phyloP scores from a whole-genome alignment of 2,113 vertebrate genomes.

The Corythaixoides concolor region DNA sequence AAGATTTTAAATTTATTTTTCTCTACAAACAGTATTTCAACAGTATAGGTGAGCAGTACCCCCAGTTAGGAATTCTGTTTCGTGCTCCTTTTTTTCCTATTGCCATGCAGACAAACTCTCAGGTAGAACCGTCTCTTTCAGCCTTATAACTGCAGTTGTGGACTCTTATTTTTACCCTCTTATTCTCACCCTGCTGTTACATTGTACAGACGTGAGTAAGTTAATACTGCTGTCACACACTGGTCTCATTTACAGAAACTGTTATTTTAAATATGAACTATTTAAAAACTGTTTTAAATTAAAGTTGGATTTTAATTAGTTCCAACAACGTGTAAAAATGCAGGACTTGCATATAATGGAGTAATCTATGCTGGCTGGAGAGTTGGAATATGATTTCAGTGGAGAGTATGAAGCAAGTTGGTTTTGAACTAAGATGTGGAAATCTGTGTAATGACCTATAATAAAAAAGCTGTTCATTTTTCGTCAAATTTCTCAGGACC shows the following conservation, averaged over 20 bases:
- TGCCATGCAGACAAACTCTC: neutral
- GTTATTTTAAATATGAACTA: neutral
- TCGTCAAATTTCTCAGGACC: neutral
- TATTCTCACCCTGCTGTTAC: neutral
- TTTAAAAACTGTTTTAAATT: neutral
- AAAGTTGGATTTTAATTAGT: neutral
- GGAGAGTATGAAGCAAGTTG: neutral
- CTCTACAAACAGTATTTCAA: neutral
- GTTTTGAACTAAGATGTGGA: neutral
- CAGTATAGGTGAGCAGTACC: neutral
- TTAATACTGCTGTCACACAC: neutral
- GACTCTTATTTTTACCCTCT: neutral
- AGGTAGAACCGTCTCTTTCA: neutral
- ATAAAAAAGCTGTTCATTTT: neutral
- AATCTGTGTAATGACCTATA: neutral
- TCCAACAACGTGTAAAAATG: neutral
- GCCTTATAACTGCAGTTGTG: neutral
- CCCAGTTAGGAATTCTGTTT: neutral
- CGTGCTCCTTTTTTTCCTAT: rapidly evolving
- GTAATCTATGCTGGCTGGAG: neutral
- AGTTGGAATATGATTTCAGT: neutral
- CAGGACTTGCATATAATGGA: neutral
- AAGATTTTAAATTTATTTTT: neutral
- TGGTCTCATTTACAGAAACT: neutral
- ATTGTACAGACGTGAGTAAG: neutral